Percentiles rank a stretch among this genome's conserved stretches.
phyloP scores from a whole-genome alignment of 2,113 vertebrate genomes.

The Naja naja region DNA sequence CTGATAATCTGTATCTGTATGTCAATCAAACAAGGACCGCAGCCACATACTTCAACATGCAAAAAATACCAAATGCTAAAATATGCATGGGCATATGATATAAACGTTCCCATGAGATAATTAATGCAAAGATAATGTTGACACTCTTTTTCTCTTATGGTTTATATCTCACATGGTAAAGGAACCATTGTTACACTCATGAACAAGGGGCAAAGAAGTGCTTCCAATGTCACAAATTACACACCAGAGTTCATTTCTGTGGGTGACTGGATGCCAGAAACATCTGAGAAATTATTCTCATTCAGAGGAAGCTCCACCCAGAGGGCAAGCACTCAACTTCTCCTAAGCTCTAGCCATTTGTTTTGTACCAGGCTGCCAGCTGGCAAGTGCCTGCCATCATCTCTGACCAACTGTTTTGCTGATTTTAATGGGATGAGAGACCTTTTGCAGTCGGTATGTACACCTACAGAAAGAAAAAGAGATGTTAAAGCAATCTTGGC shows the following conservation, averaged over 20 bases:
- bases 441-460: neutral
- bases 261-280: neutral
- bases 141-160: neutral
- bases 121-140: neutral
- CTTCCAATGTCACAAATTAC: neutral
- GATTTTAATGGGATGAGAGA: neutral
- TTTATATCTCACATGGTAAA: neutral
- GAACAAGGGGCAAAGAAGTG: neutral
- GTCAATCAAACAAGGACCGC: neutral
- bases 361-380: neutral
- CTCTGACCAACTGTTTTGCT: slow-evolving; percentile 11
- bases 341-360: neutral
- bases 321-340: neutral
- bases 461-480: neutral
- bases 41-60: neutral
- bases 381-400: neutral
- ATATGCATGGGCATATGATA: neutral
- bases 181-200: neutral
- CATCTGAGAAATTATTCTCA: neutral
- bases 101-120: neutral
- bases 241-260: slow-evolving; percentile 4
- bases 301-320: neutral
- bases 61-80: neutral
- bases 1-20: no score
- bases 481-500: neutral